Evolutionary conservation across 2,888 invertebrate genomes (phyloP).

Genomic region (Keiferia lycopersicella): DNA sequence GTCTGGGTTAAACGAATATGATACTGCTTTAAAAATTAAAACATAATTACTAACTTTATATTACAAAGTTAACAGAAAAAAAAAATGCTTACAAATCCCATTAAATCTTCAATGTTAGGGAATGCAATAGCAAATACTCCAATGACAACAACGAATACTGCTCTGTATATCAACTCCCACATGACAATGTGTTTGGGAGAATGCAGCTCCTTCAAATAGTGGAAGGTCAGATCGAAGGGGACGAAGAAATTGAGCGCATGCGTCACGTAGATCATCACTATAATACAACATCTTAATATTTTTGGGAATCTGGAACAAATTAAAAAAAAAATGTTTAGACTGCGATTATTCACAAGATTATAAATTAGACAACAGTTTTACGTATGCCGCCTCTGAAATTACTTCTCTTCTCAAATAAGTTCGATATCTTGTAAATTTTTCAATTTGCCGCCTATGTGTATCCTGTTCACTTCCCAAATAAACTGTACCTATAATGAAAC

Average conservation of each 20-base stretch:
- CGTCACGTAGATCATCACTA: conserved; percentile 62
- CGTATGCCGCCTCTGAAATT: too few relatives aligned
- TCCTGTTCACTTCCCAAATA: too few relatives aligned
- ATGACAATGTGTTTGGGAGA: conserved; percentile 29
- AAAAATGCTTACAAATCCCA: conserved; percentile 66
- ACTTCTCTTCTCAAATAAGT: too few relatives aligned
- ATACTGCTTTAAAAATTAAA: too few relatives aligned
- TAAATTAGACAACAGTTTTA: too few relatives aligned
- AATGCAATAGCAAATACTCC: conserved; percentile 50
- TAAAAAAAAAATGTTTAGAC: too few relatives aligned
- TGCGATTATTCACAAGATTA: too few relatives aligned
- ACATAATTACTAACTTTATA: too few relatives aligned
- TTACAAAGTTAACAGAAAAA: neutral
- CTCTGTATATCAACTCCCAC: conserved; percentile 56
- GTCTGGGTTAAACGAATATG: too few relatives aligned
- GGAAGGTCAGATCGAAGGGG: conserved; percentile 60
- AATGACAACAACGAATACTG: conserved; percentile 47
- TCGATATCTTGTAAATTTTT: too few relatives aligned
- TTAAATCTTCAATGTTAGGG: conserved; percentile 58
- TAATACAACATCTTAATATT: conserved; percentile 55
- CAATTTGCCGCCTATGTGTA: too few relatives aligned
- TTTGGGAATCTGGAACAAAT: conserved; percentile 50
- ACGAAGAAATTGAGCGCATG: conserved; percentile 67
- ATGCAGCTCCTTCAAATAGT: conserved; percentile 49
- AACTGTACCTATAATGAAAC: too few relatives aligned